Evolutionary conservation across 2,888 invertebrate genomes (phyloP).

Genomic region (Sarcophaga carnaria): DNA sequence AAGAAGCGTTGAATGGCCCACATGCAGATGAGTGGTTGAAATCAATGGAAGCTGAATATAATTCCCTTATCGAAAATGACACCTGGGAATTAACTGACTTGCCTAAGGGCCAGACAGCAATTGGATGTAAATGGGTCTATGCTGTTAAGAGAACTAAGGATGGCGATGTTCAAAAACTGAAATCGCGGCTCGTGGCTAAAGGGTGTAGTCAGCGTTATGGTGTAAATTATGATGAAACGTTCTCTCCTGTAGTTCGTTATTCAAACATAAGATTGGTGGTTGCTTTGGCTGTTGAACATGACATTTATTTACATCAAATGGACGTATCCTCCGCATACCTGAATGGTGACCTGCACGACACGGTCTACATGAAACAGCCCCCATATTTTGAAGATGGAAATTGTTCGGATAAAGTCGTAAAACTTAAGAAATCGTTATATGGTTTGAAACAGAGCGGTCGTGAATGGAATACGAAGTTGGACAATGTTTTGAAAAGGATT

Average conservation of each 20-base stretch:
- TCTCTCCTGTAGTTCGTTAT: conserved; percentile 24
- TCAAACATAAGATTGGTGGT: conserved; percentile 68
- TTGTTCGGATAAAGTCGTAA: not conserved
- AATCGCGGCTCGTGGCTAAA: conserved; percentile 33
- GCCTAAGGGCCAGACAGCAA: conserved; percentile 38
- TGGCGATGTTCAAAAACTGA: conserved; percentile 21
- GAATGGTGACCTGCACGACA: conserved; percentile 30
- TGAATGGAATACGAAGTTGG: conserved; percentile 36
- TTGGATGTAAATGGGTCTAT: conserved; percentile 69
- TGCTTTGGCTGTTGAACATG: conserved; percentile 68
- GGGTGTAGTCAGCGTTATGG: conserved; percentile 29
- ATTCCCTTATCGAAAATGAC: conserved; percentile 16
- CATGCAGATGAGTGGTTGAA: conserved; percentile 37
- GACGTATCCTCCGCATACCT: conserved; percentile 32
- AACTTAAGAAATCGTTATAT: not conserved
- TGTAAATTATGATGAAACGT: conserved; percentile 33
- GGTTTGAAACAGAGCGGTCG: conserved; percentile 40
- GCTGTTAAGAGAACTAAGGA: conserved; percentile 41
- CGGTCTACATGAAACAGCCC: conserved; percentile 40
- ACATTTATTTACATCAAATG: conserved; percentile 29
- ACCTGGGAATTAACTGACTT: conserved; percentile 24
- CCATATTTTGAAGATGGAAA: conserved; percentile 24
- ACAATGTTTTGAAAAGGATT: not conserved
- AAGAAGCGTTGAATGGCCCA: conserved; percentile 52
- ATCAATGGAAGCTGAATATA: conserved; percentile 6